Conservation (phyloP, 2,797 vertebrate genomes). For the Danio tinwini region DNA sequence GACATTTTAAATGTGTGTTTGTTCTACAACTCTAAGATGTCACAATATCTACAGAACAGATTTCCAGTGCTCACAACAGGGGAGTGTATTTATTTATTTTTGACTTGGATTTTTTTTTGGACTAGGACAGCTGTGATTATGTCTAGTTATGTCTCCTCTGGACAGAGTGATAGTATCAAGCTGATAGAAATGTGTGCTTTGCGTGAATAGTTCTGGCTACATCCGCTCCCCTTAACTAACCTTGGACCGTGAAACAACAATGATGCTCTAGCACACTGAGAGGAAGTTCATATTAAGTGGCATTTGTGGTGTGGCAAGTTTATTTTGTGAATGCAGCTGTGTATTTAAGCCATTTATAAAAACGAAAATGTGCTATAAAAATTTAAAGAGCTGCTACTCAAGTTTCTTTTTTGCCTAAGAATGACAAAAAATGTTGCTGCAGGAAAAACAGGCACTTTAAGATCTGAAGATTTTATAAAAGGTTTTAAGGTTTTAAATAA, state of each 20-base stretch:
- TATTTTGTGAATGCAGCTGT: slow-evolving; percentile 74
- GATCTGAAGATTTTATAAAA: no score
- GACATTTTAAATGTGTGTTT: background rate
- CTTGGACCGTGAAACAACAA: slow-evolving; percentile 78
- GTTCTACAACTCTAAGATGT: background rate
- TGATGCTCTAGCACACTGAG: slow-evolving; percentile 70
- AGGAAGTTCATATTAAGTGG: slow-evolving; percentile 76
- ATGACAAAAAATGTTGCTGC: no score
- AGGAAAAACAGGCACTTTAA: no score
- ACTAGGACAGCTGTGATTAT: slow-evolving; percentile 15
- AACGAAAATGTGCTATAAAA: slow-evolving; percentile 23
- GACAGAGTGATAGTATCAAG: slow-evolving; percentile 41
- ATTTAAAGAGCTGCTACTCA: no score
- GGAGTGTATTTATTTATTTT: no score
- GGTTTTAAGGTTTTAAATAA: no score
- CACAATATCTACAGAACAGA: slow-evolving; percentile 1
- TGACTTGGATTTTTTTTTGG: background rate
- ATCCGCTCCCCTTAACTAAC: slow-evolving; percentile 66
- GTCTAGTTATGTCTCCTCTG: slow-evolving; percentile 6
- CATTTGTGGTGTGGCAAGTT: slow-evolving; percentile 66
- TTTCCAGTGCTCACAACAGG: background rate
- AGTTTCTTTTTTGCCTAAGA: no score
- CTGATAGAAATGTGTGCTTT: slow-evolving; percentile 43
- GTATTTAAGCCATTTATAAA: slow-evolving; percentile 19
- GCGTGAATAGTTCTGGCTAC: slow-evolving; percentile 53